Percentiles rank a stretch among this genome's conserved stretches.
Evolutionary conservation across 92 coral and sea anemone genomes (phyloP).

Genomic region (Phenganax marumi): DNA sequence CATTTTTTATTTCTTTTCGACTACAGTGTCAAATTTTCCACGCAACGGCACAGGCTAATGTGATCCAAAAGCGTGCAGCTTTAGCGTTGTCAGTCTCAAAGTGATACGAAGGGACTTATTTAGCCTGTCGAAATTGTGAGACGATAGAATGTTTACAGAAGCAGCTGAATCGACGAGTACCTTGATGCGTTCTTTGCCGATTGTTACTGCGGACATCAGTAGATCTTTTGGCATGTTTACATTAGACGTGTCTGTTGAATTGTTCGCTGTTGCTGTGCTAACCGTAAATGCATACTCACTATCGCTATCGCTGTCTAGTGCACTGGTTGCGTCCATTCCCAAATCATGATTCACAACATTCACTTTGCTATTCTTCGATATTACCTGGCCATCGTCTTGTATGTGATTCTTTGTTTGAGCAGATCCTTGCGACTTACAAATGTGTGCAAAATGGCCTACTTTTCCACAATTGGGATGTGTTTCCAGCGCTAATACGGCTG

Average conservation of each 20-base stretch:
- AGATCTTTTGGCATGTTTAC: neutral
- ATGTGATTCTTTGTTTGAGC: no score
- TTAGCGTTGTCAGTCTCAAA: constrained; percentile 9
- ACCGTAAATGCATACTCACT: constrained; percentile 38
- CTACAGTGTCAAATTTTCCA: constrained; percentile 52
- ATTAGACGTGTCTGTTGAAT: neutral
- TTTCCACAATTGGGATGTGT: constrained; percentile 27
- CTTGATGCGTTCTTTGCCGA: constrained; percentile 9
- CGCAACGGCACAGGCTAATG: constrained; percentile 31
- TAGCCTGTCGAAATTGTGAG: no score
- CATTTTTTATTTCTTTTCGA: constrained; percentile 31
- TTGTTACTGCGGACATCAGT: constrained; percentile 21
- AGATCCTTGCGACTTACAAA: constrained; percentile 37
- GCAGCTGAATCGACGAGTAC: constrained; percentile 45
- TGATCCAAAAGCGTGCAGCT: constrained; percentile 40
- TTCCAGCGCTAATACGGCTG: neutral
- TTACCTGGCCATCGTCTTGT: neutral
- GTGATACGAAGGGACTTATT: neutral
- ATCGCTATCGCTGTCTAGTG: no score
- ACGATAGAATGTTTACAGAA: constrained; percentile 37
- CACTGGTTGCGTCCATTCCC: no score
- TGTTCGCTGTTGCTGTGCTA: neutral
- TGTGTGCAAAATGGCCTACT: constrained; percentile 32
- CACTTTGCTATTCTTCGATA: no score
- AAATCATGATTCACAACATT: no score